Conservation (phyloP, 2,113 vertebrate species). For the Prionailurus viverrinus region DNA sequence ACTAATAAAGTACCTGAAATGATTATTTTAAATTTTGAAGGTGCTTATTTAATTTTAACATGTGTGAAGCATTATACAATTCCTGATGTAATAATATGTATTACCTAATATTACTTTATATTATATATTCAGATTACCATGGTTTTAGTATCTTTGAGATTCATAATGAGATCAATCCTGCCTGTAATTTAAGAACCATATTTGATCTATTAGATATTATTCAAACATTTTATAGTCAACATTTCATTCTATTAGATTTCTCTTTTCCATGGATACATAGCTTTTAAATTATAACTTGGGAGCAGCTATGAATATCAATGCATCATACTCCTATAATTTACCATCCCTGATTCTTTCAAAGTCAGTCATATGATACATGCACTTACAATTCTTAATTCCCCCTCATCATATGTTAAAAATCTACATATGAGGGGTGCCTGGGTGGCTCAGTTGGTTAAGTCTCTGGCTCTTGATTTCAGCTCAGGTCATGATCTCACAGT, state of each 20-base stretch:
- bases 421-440: not conserved
- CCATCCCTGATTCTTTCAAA: not conserved
- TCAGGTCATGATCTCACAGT: no score
- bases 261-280: not conserved
- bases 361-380: conserved; percentile 9
- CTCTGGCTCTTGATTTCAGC: no score
- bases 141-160: not conserved
- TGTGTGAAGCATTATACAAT: not conserved
- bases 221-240: conserved; percentile 34
- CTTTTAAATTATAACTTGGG: not conserved
- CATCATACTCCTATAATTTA: not conserved
- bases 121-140: not conserved
- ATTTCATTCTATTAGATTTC: conserved; percentile 9
- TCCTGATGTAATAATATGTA: not conserved
- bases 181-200: not conserved
- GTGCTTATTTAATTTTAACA: not conserved
- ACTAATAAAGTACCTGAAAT: conserved; percentile 15
- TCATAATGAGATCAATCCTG: not conserved
- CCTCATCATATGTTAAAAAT: not conserved
- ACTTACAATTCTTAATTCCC: not conserved
- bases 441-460: no score
- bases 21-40: not conserved
- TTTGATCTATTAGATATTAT: not conserved
- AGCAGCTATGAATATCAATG: not conserved
- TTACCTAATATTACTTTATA: not conserved